Evolutionary conservation across 2,113 vertebrate genomes (phyloP), one percentile per base, ranked within the genome.

Genomic region (Psittacula cyanocephala): DNA sequence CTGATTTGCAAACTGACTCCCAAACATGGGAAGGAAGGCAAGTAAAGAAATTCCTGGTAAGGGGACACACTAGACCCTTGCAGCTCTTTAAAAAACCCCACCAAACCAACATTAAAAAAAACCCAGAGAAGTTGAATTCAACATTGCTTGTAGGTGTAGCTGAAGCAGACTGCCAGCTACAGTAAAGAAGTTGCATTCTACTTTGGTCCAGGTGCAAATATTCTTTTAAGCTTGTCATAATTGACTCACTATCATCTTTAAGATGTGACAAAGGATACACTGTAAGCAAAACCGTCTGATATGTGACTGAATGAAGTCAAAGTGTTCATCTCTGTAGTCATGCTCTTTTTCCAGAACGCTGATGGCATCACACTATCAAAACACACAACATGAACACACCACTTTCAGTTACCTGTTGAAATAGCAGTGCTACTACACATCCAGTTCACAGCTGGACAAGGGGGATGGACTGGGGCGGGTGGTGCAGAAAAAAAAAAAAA

Each of bases 261-360:
- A 18, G 57, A 70, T 3, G 4, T 23, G 18, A 72, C 84, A 79
- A 97, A 99, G 99, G 99, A 99, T 99, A 99, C 99, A 99, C 7
- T 99, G 98, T 97, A 99, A 98, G 98, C 99, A 99, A 97, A 99
- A 99, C 90, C 97, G 98, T 91, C 99, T 98, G 98, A 99, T 98
- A 97, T 99, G 98, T 52, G 98, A 99, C 96, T 99, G 99, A 97
- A 99, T 99, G 97, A 99, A 99, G 97, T 99, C 99, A 3, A 99
- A 98, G 98, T 99, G 99, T 96, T 99, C 99, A 74, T 99, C 99
- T 98, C 98, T 99, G 98, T 99, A 99, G 98, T 99, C 99, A 33
- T 99, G 99, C 86, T 99, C 99, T 97, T 99, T 99, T 98, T 99
- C 99, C 98, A 99, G 95, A 53, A 99, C 97, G 91, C 99, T 98